phyloP scores from a whole-genome alignment of 1,140 invertebrate genomes.

The Linepithema humile region DNA sequence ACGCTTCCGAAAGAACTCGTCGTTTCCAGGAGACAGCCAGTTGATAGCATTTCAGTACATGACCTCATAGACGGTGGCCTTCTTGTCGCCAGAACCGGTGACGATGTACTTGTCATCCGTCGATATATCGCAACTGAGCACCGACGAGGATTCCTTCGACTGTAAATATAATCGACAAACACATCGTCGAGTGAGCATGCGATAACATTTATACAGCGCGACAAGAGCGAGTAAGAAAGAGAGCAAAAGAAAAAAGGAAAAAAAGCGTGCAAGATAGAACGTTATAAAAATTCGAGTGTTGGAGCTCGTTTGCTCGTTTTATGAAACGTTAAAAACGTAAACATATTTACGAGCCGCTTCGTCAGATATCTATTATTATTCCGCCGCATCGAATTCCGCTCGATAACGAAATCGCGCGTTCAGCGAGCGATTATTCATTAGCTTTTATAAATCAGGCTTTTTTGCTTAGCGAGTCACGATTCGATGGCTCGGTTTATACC shows the following conservation, averaged over 20 bases:
- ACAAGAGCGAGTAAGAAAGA: background rate
- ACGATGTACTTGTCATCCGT: slow-evolving; percentile 99
- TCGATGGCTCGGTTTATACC: slow-evolving; percentile 29
- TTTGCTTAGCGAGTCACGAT: slow-evolving; percentile 6
- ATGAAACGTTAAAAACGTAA: slow-evolving; percentile 31
- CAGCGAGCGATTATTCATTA: slow-evolving; percentile 23
- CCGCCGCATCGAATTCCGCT: slow-evolving; percentile 12
- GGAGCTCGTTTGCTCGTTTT: slow-evolving; percentile 13
- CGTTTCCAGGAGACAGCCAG: too few species aligned
- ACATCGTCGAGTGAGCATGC: slow-evolving; percentile 32
- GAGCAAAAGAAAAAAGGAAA: background rate
- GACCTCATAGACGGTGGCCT: slow-evolving; percentile 99
- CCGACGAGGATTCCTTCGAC: slow-evolving; percentile 99
- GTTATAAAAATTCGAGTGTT: slow-evolving; percentile 13
- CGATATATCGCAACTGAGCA: slow-evolving; percentile 99
- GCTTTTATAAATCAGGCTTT: slow-evolving; percentile 23
- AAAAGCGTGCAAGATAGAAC: background rate
- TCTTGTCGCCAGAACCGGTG: slow-evolving; percentile 99
- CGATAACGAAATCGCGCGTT: slow-evolving; percentile 49
- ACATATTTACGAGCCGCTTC: slow-evolving; percentile 38
- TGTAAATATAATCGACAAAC: slow-evolving; percentile 85
- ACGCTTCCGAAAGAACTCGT: slow-evolving; percentile 16
- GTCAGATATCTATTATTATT: slow-evolving; percentile 44
- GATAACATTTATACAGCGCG: slow-evolving; percentile 17
- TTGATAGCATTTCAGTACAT: slow-evolving; percentile 89